phyloP scores from a whole-genome alignment of 2,113 vertebrate genomes.

The Plestiodon gilberti region DNA sequence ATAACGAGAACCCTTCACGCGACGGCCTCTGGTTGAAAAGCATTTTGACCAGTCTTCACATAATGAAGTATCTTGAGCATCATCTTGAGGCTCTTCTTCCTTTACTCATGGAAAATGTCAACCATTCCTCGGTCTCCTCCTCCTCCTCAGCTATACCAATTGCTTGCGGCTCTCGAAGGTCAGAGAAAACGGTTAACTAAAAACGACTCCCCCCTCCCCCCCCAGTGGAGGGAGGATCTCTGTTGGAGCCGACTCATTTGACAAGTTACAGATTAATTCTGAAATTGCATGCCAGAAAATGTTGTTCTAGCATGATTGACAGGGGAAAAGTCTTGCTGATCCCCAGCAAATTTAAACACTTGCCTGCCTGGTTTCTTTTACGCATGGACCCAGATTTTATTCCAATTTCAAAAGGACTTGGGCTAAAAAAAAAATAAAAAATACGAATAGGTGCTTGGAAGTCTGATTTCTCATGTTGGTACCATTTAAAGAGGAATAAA shows the following conservation, averaged over 20 bases:
- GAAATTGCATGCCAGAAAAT: background rate
- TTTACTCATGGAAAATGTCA: constrained; percentile 53
- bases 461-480: background rate
- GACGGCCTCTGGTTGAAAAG: background rate
- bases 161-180: constrained; percentile 42
- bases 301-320: background rate
- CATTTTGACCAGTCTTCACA: too few relatives aligned
- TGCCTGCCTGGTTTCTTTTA: background rate
- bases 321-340: background rate
- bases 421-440: too few relatives aligned
- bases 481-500: background rate
- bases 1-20: background rate
- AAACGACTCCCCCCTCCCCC: constrained; percentile 30
- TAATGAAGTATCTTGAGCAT: background rate
- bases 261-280: constrained; percentile 24
- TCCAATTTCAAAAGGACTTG: background rate
- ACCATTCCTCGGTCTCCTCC: constrained; percentile 16
- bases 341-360: background rate
- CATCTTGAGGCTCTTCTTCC: background rate
- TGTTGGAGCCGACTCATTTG: constrained; percentile 13
- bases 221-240: constrained; percentile 48
- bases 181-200: constrained; percentile 46
- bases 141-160: constrained; percentile 46
- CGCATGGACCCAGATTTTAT: background rate
- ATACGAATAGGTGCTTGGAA: background rate